Conservation (phyloP, 2,888 invertebrate genomes). For the Synanthedon andrenaeformis region DNA sequence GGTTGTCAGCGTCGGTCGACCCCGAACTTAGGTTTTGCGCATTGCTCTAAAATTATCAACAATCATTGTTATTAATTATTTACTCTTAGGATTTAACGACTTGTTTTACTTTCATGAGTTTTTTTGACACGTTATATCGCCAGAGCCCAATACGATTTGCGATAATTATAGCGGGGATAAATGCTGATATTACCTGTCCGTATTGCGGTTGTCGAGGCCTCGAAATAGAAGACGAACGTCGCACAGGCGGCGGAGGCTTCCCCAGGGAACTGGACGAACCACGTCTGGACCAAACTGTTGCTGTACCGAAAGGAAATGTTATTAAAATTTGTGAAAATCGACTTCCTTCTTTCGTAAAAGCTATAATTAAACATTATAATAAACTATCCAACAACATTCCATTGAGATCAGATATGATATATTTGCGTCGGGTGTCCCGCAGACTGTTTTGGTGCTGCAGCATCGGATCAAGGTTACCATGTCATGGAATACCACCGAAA, state of each 20-base stretch:
- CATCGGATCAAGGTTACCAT: too few species aligned
- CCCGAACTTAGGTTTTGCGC: constrained; percentile 22
- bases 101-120: too few species aligned
- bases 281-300: constrained; percentile 69
- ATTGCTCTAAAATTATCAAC: constrained; percentile 29
- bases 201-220: constrained; percentile 41
- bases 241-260: constrained; percentile 86
- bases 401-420: too few species aligned
- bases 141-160: too few species aligned
- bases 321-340: background rate
- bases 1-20: constrained; percentile 54
- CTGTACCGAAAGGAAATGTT: constrained; percentile 18
- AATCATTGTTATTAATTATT: background rate
- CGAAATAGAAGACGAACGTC: constrained; percentile 79
- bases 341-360: background rate
- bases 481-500: too few species aligned
- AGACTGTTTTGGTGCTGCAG: too few species aligned
- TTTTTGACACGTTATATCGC: too few species aligned
- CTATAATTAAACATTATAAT: background rate
- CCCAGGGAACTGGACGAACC: constrained; percentile 63
- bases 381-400: too few species aligned
- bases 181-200: constrained; percentile 22
- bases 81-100: too few species aligned
- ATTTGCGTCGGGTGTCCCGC: too few species aligned
- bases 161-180: too few species aligned